A percentile compares a stretch with the other conserved stretches of the same genome.
phyloP scores from a whole-genome alignment of 2,113 vertebrate genomes.

The Microcebus lehilahytsara region DNA sequence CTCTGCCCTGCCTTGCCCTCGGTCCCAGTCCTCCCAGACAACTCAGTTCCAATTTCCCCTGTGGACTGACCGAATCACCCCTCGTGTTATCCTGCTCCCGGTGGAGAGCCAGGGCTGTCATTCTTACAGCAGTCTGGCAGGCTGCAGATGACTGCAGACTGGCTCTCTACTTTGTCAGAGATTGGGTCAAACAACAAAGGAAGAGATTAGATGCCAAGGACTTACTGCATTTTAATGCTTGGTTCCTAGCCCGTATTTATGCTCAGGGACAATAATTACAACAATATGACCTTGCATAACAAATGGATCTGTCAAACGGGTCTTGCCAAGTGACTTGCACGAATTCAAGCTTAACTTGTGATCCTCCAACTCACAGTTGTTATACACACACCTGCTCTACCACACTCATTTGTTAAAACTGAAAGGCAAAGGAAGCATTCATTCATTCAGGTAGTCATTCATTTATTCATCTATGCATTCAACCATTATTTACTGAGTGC shows the following conservation, averaged over 20 bases:
- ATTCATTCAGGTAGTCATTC: background rate
- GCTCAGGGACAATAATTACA: conserved; percentile 63
- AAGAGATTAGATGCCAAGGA: conserved; percentile 55
- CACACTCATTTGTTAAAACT: background rate
- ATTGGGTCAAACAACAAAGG: conserved; percentile 57
- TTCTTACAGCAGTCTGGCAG: background rate
- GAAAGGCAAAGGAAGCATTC: background rate
- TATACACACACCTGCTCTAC: background rate
- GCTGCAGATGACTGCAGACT: background rate
- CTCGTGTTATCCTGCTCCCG: background rate
- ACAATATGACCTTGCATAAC: conserved; percentile 63
- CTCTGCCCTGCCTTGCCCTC: background rate
- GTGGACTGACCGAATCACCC: background rate
- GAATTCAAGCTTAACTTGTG: conserved; percentile 51
- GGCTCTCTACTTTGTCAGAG: conserved; percentile 7
- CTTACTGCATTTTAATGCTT: conserved; percentile 55
- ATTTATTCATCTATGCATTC: background rate
- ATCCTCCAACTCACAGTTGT: conserved; percentile 3
- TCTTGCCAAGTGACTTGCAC: conserved; percentile 45
- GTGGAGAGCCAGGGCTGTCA: background rate
- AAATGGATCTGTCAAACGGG: conserved; percentile 58
- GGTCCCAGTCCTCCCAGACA: background rate
- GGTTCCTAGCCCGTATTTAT: conserved; percentile 45
- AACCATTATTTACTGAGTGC: background rate
- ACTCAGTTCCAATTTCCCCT: background rate